phyloP scores from a whole-genome alignment of 2,113 vertebrate genomes.

The Paedocypris sp. region DNA sequence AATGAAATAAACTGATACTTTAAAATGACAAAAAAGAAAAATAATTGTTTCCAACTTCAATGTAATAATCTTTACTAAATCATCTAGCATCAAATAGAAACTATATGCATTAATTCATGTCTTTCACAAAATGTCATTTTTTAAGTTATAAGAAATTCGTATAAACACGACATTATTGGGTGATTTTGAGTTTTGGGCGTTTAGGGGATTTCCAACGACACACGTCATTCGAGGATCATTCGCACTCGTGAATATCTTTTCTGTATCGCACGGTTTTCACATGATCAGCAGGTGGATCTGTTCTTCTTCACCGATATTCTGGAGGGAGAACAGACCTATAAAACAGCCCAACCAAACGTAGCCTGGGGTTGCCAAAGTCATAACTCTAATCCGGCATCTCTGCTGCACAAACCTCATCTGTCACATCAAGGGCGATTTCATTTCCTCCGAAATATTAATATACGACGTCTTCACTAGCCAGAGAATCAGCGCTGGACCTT shows the following conservation, averaged over 20 bases:
- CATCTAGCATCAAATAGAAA: no score
- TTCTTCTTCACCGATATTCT: constrained; percentile 19
- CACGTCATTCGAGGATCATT: not conserved
- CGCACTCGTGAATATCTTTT: not conserved
- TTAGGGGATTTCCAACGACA: not conserved
- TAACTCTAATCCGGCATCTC: constrained; percentile 20
- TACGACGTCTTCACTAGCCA: constrained; percentile 4
- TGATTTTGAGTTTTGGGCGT: not conserved
- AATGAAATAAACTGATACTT: no score
- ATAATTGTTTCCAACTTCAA: no score
- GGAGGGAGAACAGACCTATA: constrained; percentile 13
- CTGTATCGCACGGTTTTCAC: not conserved
- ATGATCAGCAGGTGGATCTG: constrained; percentile 8
- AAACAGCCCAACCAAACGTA: constrained; percentile 14
- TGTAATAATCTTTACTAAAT: no score
- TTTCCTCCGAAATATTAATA: constrained; percentile 21
- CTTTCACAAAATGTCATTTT: no score
- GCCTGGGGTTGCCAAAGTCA: constrained; percentile 16
- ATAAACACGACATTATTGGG: no score
- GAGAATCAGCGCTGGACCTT: not conserved
- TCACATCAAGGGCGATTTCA: constrained; percentile 18
- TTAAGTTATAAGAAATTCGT: no score
- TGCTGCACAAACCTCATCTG: not conserved
- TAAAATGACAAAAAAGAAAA: no score
- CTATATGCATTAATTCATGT: no score